phyloP scores from a whole-genome alignment of 2,888 invertebrate species.

The Caenorhabditis sp. region DNA sequence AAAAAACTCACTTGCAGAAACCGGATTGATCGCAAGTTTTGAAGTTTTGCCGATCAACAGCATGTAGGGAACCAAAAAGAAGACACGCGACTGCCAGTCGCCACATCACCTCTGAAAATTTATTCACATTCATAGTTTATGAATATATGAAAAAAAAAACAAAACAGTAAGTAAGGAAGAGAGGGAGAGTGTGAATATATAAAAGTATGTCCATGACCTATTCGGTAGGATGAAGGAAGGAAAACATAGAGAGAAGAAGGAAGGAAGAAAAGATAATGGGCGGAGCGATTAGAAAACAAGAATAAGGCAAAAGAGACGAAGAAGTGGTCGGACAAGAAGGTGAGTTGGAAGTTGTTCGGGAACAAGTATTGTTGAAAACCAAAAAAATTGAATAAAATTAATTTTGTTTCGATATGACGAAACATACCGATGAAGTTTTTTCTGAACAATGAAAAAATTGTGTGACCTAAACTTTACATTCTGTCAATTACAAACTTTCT shows the following conservation, averaged over 20 bases:
- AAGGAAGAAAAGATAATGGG: background rate
- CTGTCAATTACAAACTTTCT: too few species aligned
- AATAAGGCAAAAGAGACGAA: background rate
- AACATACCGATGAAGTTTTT: too few species aligned
- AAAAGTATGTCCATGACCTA: background rate
- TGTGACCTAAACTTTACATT: too few species aligned
- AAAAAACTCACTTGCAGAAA: conserved; percentile 54
- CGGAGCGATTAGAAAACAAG: background rate
- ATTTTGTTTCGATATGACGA: too few species aligned
- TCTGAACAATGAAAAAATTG: too few species aligned
- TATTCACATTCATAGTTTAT: background rate
- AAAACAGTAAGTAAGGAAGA: background rate
- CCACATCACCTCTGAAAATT: conserved; percentile 21
- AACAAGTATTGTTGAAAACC: background rate
- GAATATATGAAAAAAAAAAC: background rate
- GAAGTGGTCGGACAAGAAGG: background rate
- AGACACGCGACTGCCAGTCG: conserved; percentile 17
- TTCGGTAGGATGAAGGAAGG: background rate
- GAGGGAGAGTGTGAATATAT: background rate
- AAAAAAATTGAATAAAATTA: too few species aligned
- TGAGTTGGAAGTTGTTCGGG: background rate
- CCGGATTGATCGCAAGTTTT: conserved; percentile 54
- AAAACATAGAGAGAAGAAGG: background rate
- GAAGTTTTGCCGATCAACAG: conserved; percentile 57
- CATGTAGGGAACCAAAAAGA: conserved; percentile 11